A percentile compares a stretch with the other conserved stretches of the same genome.
Evolutionary conservation across 1,140 invertebrate genomes (phyloP).

Genomic region (Rhopalosiphum maidis): DNA sequence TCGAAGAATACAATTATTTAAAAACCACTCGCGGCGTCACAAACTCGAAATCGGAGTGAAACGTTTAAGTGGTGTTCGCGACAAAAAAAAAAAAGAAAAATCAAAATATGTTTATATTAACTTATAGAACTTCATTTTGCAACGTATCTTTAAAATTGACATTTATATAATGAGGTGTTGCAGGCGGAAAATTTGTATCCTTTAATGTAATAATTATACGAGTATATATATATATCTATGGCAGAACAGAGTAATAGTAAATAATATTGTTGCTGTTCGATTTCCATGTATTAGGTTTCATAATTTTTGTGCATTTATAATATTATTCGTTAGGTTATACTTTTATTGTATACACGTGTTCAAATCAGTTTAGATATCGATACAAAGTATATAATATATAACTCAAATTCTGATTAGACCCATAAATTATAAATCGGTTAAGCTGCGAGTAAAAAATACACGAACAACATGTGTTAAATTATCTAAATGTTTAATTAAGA

Average conservation of each 20-base stretch:
- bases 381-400: not conserved
- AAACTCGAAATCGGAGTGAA: not conserved
- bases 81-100: not conserved
- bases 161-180: not conserved
- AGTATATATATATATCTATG: no score
- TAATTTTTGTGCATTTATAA: not conserved
- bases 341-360: not conserved
- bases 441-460: not conserved
- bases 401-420: not conserved
- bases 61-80: not conserved
- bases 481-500: constrained; percentile 2
- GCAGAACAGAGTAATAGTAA: no score
- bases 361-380: not conserved
- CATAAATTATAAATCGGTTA: not conserved
- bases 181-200: not conserved
- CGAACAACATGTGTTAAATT: constrained; percentile 26
- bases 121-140: not conserved
- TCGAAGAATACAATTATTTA: not conserved
- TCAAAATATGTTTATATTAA: not conserved
- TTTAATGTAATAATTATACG: no score
- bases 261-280: not conserved
- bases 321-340: not conserved
- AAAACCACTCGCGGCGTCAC: not conserved
- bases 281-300: not conserved
- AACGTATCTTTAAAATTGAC: not conserved